These are phyloP conservation scores for Caenorhabditis sulstoni DNA, from an alignment of 2,888 invertebrate genomes.

Conservation along the genomic window DNA sequence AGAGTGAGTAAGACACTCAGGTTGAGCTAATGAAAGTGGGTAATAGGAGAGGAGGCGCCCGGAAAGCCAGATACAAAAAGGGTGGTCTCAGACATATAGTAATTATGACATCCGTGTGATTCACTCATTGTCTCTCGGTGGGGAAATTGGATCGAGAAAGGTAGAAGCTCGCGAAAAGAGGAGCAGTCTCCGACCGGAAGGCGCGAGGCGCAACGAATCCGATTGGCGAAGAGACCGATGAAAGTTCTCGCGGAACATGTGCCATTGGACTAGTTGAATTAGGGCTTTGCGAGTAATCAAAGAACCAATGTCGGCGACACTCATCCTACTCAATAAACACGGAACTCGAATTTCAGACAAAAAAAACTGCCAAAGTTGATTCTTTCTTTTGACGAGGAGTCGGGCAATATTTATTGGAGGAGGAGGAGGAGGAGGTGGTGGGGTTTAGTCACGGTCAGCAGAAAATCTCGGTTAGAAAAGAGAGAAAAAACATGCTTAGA, in stretches of 20 bases:
- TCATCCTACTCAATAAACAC: slow-evolving; percentile 8
- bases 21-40: not conserved
- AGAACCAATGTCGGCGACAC: slow-evolving; percentile 14
- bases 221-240: slow-evolving; percentile 6
- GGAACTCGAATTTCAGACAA: slow-evolving; percentile 15
- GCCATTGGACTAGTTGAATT: slow-evolving; percentile 24
- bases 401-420: slow-evolving; percentile 34
- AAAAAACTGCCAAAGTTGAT: slow-evolving; percentile 23
- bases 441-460: slow-evolving; percentile 38
- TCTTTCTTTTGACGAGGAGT: slow-evolving; percentile 5
- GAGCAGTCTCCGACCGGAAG: not conserved
- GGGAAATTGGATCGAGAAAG: slow-evolving; percentile 20
- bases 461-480: slow-evolving; percentile 26
- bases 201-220: slow-evolving; percentile 36
- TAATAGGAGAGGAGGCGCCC: not conserved
- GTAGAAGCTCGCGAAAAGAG: not conserved
- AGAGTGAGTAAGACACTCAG: not conserved
- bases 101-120: slow-evolving; percentile 3
- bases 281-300: slow-evolving; percentile 11
- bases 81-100: slow-evolving; percentile 7
- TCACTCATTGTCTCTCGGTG: slow-evolving; percentile 17
- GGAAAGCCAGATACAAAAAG: not conserved
- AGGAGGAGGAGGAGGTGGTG: slow-evolving; percentile 4
- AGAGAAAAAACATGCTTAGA: slow-evolving; percentile 46
- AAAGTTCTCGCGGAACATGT: slow-evolving; percentile 37